Conservation (phyloP, 2,113 vertebrate genomes). For the Prunella himalayana region DNA sequence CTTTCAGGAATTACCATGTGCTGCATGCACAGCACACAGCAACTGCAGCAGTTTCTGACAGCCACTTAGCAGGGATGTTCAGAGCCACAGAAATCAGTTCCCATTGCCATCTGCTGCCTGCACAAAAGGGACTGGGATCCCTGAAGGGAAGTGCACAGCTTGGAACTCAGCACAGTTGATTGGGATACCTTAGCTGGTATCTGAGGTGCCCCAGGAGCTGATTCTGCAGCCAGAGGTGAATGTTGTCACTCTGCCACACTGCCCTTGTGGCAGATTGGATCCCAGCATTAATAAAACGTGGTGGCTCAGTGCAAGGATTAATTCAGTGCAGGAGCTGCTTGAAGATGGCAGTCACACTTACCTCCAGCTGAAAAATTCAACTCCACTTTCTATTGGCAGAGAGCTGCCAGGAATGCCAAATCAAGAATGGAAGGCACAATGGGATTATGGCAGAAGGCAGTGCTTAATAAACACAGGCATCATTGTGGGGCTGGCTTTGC, state of each 20-base stretch:
- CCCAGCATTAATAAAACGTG: slow-evolving; percentile 32
- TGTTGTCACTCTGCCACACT: not conserved
- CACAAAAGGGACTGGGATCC: not conserved
- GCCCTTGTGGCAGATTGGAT: slow-evolving; percentile 15
- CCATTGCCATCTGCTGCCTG: not conserved
- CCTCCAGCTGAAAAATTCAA: slow-evolving; percentile 25
- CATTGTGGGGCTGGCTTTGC: not conserved
- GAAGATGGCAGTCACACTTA: slow-evolving; percentile 35
- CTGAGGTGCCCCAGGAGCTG: not conserved
- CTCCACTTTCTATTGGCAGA: slow-evolving; percentile 27
- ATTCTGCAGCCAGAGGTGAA: not conserved
- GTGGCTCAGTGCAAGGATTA: slow-evolving; percentile 48
- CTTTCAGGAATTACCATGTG: not conserved
- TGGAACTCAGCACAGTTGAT: not conserved
- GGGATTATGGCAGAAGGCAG: not conserved
- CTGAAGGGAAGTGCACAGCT: not conserved
- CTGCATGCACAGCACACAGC: not conserved
- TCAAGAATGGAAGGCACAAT: not conserved
- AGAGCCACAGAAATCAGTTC: not conserved
- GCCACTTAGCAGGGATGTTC: not conserved
- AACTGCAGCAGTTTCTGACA: not conserved
- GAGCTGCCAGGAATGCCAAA: slow-evolving; percentile 34
- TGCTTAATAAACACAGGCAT: not conserved
- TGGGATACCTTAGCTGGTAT: not conserved
- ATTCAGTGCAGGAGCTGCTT: slow-evolving; percentile 42